Conservation (phyloP, 2,113 vertebrate species). For the Leucoraja erinaceus region DNA sequence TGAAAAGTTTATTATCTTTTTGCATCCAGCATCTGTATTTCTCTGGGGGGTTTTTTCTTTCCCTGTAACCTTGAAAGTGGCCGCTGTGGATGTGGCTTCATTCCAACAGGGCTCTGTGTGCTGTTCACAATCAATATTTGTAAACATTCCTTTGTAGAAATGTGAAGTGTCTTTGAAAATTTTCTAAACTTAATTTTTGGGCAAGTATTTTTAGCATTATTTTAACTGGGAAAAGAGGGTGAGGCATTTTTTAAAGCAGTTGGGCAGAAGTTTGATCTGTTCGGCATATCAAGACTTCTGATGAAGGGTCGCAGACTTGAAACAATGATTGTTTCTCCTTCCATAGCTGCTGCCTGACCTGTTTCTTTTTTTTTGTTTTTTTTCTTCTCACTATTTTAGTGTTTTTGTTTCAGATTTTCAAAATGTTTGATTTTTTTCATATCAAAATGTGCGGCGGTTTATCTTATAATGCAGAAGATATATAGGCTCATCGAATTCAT, state of each 20-base stretch:
- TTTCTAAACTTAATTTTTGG: background rate
- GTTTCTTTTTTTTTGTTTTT: too few species aligned
- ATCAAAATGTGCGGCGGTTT: background rate
- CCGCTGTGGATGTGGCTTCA: background rate
- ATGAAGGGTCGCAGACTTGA: too few species aligned
- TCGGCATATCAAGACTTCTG: too few species aligned
- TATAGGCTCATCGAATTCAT: too few species aligned
- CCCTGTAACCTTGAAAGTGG: background rate
- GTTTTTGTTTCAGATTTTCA: too few species aligned
- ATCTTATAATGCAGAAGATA: too few species aligned
- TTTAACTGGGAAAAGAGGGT: background rate
- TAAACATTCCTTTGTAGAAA: background rate
- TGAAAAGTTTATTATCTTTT: background rate
- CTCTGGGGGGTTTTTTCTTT: background rate
- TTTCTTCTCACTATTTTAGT: too few species aligned
- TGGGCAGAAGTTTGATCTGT: background rate
- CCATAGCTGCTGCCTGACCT: too few species aligned
- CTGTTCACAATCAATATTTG: background rate
- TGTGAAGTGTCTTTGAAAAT: background rate
- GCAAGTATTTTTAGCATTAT: background rate
- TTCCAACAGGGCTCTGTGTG: background rate
- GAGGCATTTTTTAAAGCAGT: background rate
- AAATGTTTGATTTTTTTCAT: background rate
- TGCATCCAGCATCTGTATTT: background rate
- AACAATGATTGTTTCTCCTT: too few species aligned